Evolutionary conservation across 2,888 invertebrate genomes (phyloP).

Genomic region (Trimorus sp.): DNA sequence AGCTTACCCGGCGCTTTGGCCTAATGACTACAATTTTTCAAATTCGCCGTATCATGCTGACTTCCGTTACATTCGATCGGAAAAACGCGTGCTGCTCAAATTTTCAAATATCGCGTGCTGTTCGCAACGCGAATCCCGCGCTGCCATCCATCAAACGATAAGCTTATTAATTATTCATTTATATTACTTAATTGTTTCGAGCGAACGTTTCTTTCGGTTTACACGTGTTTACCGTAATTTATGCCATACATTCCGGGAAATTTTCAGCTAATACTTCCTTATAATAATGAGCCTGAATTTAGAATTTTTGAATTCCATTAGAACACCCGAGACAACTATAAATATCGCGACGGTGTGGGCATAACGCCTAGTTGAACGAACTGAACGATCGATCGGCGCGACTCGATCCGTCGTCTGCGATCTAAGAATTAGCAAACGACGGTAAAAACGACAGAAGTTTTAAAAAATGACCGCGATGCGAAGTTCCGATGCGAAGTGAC

Average conservation of each 20-base stretch:
- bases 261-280: slow-evolving; percentile 18
- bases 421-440: not conserved
- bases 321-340: too few species aligned
- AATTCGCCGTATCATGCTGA: slow-evolving; percentile 27
- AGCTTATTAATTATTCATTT: slow-evolving; percentile 51
- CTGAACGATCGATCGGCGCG: not conserved
- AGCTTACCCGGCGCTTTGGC: too few species aligned
- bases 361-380: not conserved
- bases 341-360: too few species aligned
- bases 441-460: too few species aligned
- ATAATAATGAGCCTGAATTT: slow-evolving; percentile 1
- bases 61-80: slow-evolving; percentile 41
- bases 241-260: slow-evolving; percentile 23
- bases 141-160: slow-evolving; percentile 30
- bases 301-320: slow-evolving; percentile 1
- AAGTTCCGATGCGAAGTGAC: slow-evolving; percentile 12
- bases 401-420: not conserved
- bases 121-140: slow-evolving; percentile 21
- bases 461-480: slow-evolving; percentile 11
- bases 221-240: slow-evolving; percentile 38
- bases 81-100: slow-evolving; percentile 43
- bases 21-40: too few species aligned
- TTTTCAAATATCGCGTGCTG: slow-evolving; percentile 34
- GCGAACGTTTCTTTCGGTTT: slow-evolving; percentile 38
- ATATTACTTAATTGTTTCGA: slow-evolving; percentile 50